Evolutionary conservation across 2,888 invertebrate genomes (phyloP).

Genomic region (Sarcophaga carnaria): DNA sequence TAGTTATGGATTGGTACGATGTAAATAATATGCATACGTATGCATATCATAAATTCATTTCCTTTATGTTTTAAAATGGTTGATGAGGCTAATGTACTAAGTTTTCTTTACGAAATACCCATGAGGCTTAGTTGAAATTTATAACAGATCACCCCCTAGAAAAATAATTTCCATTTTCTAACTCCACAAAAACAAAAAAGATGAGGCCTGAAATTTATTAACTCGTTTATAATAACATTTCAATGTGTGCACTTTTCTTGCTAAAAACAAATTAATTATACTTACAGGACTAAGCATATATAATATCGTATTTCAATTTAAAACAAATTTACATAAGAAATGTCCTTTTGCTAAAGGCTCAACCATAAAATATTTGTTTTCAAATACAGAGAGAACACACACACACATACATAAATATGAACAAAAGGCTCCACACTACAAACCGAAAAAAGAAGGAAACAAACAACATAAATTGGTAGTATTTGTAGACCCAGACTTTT

Average conservation of each 20-base stretch:
- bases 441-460: neutral
- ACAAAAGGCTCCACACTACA: neutral
- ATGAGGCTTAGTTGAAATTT: too few relatives aligned
- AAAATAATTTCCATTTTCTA: too few relatives aligned
- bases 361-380: constrained; percentile 35
- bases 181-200: neutral
- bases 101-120: too few relatives aligned
- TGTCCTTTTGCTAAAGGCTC: constrained; percentile 31
- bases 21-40: too few relatives aligned
- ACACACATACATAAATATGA: neutral
- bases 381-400: constrained; percentile 8
- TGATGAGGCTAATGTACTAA: too few relatives aligned
- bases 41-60: too few relatives aligned
- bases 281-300: constrained; percentile 7
- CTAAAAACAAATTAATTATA: constrained; percentile 40
- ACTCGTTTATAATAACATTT: constrained; percentile 19
- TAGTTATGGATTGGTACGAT: too few relatives aligned
- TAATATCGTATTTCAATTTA: constrained; percentile 8
- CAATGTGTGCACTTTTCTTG: constrained; percentile 8
- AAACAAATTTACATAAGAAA: constrained; percentile 48
- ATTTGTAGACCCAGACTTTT: constrained; percentile 29
- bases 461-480: constrained; percentile 14
- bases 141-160: too few relatives aligned
- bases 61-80: too few relatives aligned
- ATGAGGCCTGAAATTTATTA: constrained; percentile 20